Conservation (phyloP, 2,797 vertebrate species). For the Phrynocephalus guinanensis region DNA sequence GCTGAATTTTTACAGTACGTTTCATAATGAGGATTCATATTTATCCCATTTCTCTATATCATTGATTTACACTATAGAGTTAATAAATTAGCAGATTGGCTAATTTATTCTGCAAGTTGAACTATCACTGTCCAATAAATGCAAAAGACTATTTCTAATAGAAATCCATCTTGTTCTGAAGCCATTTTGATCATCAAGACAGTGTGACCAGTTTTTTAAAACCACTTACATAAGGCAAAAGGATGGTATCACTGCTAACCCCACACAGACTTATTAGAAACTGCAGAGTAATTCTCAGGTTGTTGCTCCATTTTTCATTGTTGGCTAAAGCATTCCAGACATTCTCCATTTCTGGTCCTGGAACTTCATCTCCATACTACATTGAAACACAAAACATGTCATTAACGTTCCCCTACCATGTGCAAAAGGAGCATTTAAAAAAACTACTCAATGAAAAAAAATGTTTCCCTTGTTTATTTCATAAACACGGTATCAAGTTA, state of each 20-base stretch:
- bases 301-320: conserved; percentile 98
- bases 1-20: too few species aligned
- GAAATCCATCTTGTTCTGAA: conserved; percentile 33
- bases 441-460: not conserved
- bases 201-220: not conserved
- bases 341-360: conserved; percentile 96
- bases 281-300: conserved; percentile 92
- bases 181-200: conserved; percentile 20
- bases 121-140: not conserved
- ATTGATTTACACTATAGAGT: not conserved
- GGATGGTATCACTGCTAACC: conserved; percentile 95
- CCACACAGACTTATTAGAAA: conserved; percentile 98
- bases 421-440: not conserved
- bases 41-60: too few species aligned
- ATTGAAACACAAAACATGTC: conserved; percentile 40
- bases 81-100: not conserved
- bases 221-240: conserved; percentile 91
- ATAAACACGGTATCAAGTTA: not conserved
- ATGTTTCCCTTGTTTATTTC: not conserved
- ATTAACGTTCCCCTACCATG: not conserved
- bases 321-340: conserved; percentile 97
- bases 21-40: too few species aligned
- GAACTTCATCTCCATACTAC: conserved; percentile 97
- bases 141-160: not conserved
- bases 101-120: not conserved